phyloP scores from a whole-genome alignment of 2,888 invertebrate species.

The Phrixothrix hirtus region DNA sequence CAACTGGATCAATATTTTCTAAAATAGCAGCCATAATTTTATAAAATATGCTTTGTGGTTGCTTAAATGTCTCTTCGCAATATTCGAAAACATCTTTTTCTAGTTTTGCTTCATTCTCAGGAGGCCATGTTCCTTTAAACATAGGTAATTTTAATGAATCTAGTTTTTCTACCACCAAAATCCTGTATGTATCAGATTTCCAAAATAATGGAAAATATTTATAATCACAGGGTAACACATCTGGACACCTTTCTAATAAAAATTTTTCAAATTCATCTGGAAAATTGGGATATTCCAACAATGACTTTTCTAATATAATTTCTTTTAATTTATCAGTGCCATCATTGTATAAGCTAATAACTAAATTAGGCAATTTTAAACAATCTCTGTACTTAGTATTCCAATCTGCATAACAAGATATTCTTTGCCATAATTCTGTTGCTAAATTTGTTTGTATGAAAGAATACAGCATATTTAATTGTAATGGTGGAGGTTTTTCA shows the following conservation, averaged over 20 bases:
- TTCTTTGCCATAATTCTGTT: slow-evolving; percentile 65
- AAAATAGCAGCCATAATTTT: slow-evolving; percentile 56
- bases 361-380: slow-evolving; percentile 61
- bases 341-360: slow-evolving; percentile 69
- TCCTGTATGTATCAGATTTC: slow-evolving; percentile 59
- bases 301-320: slow-evolving; percentile 63
- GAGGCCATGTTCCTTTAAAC: slow-evolving; percentile 57
- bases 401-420: slow-evolving; percentile 54
- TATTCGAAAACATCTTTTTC: slow-evolving; percentile 59
- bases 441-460: slow-evolving; percentile 63
- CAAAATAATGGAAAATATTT: slow-evolving; percentile 68
- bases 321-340: slow-evolving; percentile 65
- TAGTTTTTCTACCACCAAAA: slow-evolving; percentile 61
- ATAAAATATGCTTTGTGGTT: slow-evolving; percentile 58
- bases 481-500: slow-evolving; percentile 59
- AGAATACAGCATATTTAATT: slow-evolving; percentile 62
- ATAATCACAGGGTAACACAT: slow-evolving; percentile 66
- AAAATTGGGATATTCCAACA: slow-evolving; percentile 65
- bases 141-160: slow-evolving; percentile 61
- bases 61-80: slow-evolving; percentile 59
- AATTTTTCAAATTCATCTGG: slow-evolving; percentile 66
- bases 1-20: slow-evolving; percentile 52
- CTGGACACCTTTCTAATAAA: slow-evolving; percentile 55
- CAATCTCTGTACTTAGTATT: slow-evolving; percentile 56
- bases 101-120: slow-evolving; percentile 54